A percentile compares a stretch with the other conserved stretches of the same genome.
These are phyloP conservation scores for Iphiclides podalirius DNA, from an alignment of 2,888 invertebrate genomes.

Conservation along the genomic window DNA sequence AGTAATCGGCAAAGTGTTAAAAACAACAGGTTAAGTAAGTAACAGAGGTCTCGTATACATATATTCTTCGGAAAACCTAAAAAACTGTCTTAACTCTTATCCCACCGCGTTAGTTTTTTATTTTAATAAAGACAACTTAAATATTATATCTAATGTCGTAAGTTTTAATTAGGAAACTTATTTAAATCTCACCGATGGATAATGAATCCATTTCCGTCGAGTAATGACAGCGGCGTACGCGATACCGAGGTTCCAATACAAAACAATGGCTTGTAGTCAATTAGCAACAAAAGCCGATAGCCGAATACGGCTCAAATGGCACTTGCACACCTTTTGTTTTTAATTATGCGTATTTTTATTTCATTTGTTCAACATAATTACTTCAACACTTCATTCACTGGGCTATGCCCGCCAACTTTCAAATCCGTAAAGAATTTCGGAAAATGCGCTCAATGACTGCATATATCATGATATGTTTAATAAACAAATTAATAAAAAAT, in stretches of 20 bases:
- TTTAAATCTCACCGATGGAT: background rate
- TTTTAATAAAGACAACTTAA: no score
- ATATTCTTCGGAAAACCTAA: no score
- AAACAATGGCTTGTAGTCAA: constrained; percentile 21
- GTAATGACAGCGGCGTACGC: constrained; percentile 2
- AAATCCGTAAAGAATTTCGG: no score
- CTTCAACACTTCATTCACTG: no score
- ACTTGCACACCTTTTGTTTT: background rate
- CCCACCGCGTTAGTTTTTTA: no score
- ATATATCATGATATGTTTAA: no score
- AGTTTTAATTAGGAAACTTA: no score
- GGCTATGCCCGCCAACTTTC: no score
- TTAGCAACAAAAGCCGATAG: constrained; percentile 16
- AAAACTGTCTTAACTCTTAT: no score
- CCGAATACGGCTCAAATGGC: constrained; percentile 3
- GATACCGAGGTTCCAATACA: background rate
- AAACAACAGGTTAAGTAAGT: background rate
- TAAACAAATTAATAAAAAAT: no score
- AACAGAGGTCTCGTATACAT: background rate
- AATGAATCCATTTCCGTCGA: constrained; percentile 3
- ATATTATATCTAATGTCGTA: no score
- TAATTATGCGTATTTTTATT: background rate
- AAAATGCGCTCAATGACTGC: no score
- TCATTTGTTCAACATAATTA: background rate
- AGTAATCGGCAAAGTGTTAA: background rate